Percentiles rank a stretch among this genome's conserved stretches.
phyloP scores from a whole-genome alignment of 2,113 vertebrate genomes.

The Collichthys lucidus region DNA sequence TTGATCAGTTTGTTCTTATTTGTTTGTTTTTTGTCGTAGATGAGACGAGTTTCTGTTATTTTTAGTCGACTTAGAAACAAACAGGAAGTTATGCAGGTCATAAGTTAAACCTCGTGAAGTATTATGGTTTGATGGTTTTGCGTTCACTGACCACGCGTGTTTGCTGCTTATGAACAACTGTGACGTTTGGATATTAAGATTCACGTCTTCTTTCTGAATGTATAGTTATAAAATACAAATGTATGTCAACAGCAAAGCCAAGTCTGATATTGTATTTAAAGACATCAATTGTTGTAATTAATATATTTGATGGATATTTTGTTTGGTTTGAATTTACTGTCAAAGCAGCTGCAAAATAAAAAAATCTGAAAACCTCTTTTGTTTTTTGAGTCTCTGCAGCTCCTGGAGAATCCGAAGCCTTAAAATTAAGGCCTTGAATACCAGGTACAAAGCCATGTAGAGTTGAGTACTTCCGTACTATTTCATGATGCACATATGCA shows the following conservation, averaged over 20 bases:
- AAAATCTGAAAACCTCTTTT: not conserved
- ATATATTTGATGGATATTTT: slow-evolving; percentile 31
- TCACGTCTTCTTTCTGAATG: slow-evolving; percentile 30
- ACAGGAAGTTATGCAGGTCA: slow-evolving; percentile 6
- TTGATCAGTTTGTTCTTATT: not conserved
- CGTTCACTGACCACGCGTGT: slow-evolving; percentile 15
- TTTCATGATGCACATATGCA: too few relatives aligned
- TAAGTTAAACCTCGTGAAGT: slow-evolving; percentile 40
- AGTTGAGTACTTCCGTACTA: too few relatives aligned
- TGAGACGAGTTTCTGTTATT: not conserved
- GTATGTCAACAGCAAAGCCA: not conserved
- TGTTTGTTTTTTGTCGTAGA: slow-evolving; percentile 9
- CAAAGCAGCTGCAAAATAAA: slow-evolving; percentile 53
- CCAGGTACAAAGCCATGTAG: too few relatives aligned
- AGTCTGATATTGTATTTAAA: slow-evolving; percentile 26
- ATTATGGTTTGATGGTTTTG: slow-evolving; percentile 19
- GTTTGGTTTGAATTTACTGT: slow-evolving; percentile 26
- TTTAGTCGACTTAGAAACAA: not conserved
- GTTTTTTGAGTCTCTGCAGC: not conserved
- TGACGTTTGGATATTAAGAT: not conserved
- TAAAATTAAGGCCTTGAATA: too few relatives aligned
- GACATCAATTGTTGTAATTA: slow-evolving; percentile 2
- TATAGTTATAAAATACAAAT: slow-evolving; percentile 25
- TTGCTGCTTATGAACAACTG: slow-evolving; percentile 1
- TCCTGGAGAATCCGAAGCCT: not conserved